Conservation (phyloP, 2,888 invertebrate genomes). For the Clostera curtula region DNA sequence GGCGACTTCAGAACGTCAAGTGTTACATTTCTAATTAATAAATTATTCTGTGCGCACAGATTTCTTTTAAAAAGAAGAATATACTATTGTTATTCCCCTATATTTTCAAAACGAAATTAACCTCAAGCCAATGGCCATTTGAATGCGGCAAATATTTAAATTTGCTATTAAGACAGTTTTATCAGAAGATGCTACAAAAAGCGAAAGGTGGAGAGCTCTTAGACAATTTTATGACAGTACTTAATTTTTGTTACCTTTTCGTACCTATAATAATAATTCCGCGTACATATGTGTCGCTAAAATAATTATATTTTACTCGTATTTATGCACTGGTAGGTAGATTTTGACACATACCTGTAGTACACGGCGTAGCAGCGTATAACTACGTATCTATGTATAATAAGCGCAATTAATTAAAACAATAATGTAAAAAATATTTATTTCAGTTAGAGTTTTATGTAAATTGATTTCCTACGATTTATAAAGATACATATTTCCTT, state of each 20-base stretch:
- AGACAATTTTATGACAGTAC: constrained; percentile 14
- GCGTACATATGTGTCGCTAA: constrained; percentile 16
- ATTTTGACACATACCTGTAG: constrained; percentile 48
- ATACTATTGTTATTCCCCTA: no score
- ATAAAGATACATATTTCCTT: neutral
- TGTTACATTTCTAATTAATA: no score
- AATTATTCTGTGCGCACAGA: no score
- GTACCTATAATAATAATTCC: constrained; percentile 9
- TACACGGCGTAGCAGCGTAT: constrained; percentile 28
- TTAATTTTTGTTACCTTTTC: constrained; percentile 30
- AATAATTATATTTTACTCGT: constrained; percentile 26
- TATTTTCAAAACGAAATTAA: no score
- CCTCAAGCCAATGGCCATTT: no score
- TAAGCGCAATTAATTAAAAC: constrained; percentile 43
- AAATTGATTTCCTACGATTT: neutral
- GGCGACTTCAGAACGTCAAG: no score
- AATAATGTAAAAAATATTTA: constrained; percentile 8
- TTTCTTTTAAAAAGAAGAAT: no score
- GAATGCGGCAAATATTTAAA: no score
- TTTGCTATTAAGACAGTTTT: no score
- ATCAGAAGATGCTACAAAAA: no score
- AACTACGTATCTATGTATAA: constrained; percentile 41
- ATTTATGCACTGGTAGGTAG: constrained; percentile 50
- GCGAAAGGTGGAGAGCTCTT: no score
- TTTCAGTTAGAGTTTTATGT: constrained; percentile 1